Percentiles rank a stretch among this genome's conserved stretches.
Conservation (phyloP, 2,797 vertebrate genomes). For the Anabas testudineus region DNA sequence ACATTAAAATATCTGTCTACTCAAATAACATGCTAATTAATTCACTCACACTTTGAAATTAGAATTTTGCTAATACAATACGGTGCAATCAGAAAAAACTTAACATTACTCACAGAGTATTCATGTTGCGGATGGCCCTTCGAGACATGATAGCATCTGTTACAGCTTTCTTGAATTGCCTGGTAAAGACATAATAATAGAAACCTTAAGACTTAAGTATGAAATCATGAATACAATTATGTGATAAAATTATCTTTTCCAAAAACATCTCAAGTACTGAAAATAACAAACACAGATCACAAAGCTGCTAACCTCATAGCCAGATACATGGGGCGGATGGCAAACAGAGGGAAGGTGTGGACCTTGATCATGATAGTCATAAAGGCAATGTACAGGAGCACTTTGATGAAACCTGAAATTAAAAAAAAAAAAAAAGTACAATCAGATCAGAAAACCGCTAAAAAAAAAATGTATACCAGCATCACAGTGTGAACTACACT, state of each 20-base stretch:
- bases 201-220: neutral
- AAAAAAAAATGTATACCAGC: neutral
- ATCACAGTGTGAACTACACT: neutral
- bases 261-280: neutral
- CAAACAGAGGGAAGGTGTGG: constrained; percentile 97
- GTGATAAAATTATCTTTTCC: too few species aligned
- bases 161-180: constrained; percentile 98
- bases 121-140: constrained; percentile 98
- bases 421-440: constrained; percentile 7
- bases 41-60: neutral
- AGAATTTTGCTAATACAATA: neutral
- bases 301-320: constrained; percentile 92
- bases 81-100: neutral
- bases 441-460: too few species aligned
- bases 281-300: neutral
- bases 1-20: too few species aligned
- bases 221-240: neutral
- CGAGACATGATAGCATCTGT: constrained; percentile 98
- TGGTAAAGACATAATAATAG: constrained; percentile 55
- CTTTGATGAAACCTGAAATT: constrained; percentile 93
- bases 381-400: constrained; percentile 97
- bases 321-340: constrained; percentile 98
- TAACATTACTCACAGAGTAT: constrained; percentile 91
- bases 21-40: neutral
- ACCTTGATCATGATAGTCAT: constrained; percentile 99